Evolutionary conservation across 2,797 vertebrate genomes (phyloP).

Genomic region (Scolopax rusticola): DNA sequence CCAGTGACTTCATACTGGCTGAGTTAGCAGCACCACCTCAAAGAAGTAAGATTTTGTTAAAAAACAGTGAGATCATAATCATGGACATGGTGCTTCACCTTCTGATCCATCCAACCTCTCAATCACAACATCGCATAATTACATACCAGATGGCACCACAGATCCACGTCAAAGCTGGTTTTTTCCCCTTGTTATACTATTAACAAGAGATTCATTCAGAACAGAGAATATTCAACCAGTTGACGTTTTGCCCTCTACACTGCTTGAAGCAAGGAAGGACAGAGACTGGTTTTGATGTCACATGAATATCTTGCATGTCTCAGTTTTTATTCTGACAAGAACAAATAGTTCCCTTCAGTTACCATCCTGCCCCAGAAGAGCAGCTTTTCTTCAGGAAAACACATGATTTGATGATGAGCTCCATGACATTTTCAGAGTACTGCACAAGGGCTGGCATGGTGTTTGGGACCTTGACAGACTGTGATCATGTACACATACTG

Average conservation of each 20-base stretch:
- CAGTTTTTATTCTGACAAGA: not conserved
- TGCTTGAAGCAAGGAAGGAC: not conserved
- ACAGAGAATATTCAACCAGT: not conserved
- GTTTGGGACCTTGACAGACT: not conserved
- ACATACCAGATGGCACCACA: not conserved
- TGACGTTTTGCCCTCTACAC: not conserved
- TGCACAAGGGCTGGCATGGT: not conserved
- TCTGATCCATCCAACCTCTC: not conserved
- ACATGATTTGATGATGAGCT: not conserved
- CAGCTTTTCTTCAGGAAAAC: not conserved
- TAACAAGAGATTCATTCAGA: slow-evolving; percentile 8
- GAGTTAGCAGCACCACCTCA: not conserved
- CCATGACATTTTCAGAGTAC: not conserved
- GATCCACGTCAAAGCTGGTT: not conserved
- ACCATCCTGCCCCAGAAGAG: not conserved
- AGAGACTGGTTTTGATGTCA: not conserved
- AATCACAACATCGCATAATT: not conserved
- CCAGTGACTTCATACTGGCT: not conserved
- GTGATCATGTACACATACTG: fast-evolving
- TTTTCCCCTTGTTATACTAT: not conserved
- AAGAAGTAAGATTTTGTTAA: not conserved
- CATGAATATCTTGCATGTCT: not conserved
- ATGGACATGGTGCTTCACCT: not conserved
- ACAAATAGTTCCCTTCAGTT: not conserved
- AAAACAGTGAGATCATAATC: not conserved